Conservation (phyloP, 2,113 vertebrate species). For the Gymnarchus niloticus region DNA sequence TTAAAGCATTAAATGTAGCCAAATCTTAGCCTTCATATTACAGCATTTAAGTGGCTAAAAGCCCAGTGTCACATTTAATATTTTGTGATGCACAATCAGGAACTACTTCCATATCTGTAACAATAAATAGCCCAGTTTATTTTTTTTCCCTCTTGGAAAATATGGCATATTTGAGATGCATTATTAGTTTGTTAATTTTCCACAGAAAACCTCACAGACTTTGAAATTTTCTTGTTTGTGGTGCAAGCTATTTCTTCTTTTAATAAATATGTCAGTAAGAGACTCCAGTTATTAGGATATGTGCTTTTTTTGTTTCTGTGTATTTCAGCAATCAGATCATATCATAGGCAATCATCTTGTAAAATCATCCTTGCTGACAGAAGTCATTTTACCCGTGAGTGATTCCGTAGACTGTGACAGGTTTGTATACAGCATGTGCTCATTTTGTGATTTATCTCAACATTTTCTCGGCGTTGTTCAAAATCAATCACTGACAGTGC, state of each 20-base stretch:
- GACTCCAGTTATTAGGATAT: background rate
- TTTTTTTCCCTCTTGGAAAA: background rate
- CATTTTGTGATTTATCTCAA: slow-evolving; percentile 13
- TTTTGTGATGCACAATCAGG: background rate
- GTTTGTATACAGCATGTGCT: background rate
- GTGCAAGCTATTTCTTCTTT: background rate
- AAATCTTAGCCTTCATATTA: background rate
- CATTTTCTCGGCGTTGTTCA: background rate
- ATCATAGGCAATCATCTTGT: slow-evolving; percentile 13
- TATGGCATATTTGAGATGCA: background rate
- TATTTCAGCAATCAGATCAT: background rate
- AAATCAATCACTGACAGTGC: slow-evolving; percentile 4
- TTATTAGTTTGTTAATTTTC: background rate
- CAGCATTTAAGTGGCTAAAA: background rate
- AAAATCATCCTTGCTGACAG: slow-evolving; percentile 15
- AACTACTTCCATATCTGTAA: background rate
- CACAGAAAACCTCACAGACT: background rate
- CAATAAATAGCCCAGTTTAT: background rate
- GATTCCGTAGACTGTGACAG: background rate
- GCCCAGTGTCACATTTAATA: background rate
- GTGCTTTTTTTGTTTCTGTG: background rate
- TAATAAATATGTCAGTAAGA: background rate
- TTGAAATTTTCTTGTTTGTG: background rate
- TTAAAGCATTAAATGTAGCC: background rate
- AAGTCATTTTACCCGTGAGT: slow-evolving; percentile 21